These are phyloP conservation scores for Drosophila nigrodunni DNA, from an alignment of 1,140 invertebrate genomes.

Conservation along the genomic window DNA sequence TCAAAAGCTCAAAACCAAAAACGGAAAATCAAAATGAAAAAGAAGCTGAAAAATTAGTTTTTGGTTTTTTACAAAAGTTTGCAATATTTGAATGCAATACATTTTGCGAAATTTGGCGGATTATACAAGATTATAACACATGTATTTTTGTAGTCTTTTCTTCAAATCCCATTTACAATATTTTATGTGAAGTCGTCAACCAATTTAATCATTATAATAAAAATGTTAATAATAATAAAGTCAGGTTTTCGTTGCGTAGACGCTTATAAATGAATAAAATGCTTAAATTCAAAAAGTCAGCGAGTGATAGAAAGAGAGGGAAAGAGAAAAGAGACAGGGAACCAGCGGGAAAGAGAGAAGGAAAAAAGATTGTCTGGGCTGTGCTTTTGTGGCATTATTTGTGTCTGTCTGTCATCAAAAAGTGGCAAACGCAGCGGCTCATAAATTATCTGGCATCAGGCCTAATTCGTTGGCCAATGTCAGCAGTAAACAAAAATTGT, in stretches of 20 bases:
- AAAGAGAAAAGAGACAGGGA: not conserved
- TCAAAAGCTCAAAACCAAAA: too few relatives aligned
- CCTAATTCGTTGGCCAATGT: constrained; percentile 41
- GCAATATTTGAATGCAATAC: constrained; percentile 12
- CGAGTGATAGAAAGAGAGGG: constrained; percentile 7
- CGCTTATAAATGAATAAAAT: constrained; percentile 14
- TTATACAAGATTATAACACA: constrained; percentile 46
- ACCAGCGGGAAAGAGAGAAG: not conserved
- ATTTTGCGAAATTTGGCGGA: constrained; percentile 24
- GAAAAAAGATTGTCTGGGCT: constrained; percentile 7
- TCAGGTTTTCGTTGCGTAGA: constrained; percentile 12
- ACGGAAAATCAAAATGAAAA: not conserved
- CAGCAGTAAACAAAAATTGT: constrained; percentile 17
- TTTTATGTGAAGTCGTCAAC: constrained; percentile 24
- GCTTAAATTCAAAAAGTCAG: constrained; percentile 16
- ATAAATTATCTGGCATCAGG: constrained; percentile 33
- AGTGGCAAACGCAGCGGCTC: constrained; percentile 31
- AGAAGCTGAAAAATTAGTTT: too few relatives aligned
- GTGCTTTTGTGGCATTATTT: constrained; percentile 29
- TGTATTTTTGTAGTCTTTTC: constrained; percentile 15
- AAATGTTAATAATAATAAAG: constrained; percentile 19
- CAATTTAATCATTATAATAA: constrained; percentile 19
- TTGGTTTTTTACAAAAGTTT: not conserved
- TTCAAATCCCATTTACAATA: constrained; percentile 1
- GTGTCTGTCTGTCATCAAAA: constrained; percentile 32